Base-by-base conservation (phyloP, 2,113 vertebrate species). In the Odobenus rosmarus region DNA sequence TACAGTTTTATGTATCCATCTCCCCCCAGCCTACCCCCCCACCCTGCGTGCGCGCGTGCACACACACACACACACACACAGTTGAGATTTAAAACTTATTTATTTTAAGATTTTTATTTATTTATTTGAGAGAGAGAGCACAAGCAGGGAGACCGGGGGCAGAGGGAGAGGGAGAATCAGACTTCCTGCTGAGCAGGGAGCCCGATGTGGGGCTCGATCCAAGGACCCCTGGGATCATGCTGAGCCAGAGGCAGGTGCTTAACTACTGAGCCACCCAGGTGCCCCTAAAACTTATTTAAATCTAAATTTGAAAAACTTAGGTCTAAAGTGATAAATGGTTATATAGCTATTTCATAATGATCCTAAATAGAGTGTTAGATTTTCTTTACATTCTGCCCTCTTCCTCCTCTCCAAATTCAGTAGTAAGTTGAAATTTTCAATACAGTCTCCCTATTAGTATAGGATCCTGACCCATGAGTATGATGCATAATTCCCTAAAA, bases 241-340 rank as follows among this genome's bases (percentile, higher is more conserved):
- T 77, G 26, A 49, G 26, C 74, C 26, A 4, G 31, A 77, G 74
- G 42, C 42, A 16, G 72, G 8, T 4, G 0, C 4, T 49, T 49
- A 46, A 77, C 0, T 1, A 49, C 74, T 76, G 74, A 77, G 42
- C 42, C 74, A 77, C 14, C 42, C 74, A 49, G 26, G 74, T 4
- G 1, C 42, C 74, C 14, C 26, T 2, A 31, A 76, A 49, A 84
- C 2, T 31, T 82, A 49, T 36, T 74, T 46, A 21, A 74, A 85
- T 96, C 39, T 80, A 88, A 86, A 92, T 81, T 92, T 16, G 4
- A 77, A 92, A 89, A 61, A 46, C 19, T 59, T 79, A 53, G 36
- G 2, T 86, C 33, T 93, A 82, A 67, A 87, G 59, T 90, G 57
- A 83, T 77, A 71, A 76, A 31, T 81, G 42, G 5, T 39, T 90